phyloP scores from a whole-genome alignment of 2,888 invertebrate species.

The Mimas tiliae region DNA sequence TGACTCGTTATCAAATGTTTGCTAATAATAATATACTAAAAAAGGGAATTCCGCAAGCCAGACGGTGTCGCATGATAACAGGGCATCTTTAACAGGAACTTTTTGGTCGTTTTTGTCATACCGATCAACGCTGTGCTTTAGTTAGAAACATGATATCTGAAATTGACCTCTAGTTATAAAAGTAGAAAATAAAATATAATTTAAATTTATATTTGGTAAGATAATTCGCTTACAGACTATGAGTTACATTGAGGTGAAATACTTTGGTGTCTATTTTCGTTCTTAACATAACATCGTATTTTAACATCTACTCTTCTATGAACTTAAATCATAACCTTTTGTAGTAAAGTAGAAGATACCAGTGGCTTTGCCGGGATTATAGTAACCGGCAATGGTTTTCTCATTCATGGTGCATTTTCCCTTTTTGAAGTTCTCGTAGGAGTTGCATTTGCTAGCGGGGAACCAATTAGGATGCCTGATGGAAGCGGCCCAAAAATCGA shows the following conservation, averaged over 20 bases:
- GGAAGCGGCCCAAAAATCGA: constrained; percentile 67
- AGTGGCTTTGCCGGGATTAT: constrained; percentile 69
- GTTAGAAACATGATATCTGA: too few relatives aligned
- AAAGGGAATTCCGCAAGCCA: not conserved
- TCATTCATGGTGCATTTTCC: constrained; percentile 59
- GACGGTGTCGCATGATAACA: not conserved
- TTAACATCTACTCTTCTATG: constrained; percentile 46
- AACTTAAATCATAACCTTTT: constrained; percentile 49
- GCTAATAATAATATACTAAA: not conserved
- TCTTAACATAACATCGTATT: too few relatives aligned
- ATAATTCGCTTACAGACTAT: not conserved
- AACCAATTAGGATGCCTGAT: constrained; percentile 63
- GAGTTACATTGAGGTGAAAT: constrained; percentile 11
- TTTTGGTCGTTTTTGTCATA: not conserved
- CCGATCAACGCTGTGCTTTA: not conserved
- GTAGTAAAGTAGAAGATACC: constrained; percentile 73
- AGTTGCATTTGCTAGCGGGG: constrained; percentile 65
- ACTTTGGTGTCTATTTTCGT: constrained; percentile 14
- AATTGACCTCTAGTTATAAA: not conserved
- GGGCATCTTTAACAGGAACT: not conserved
- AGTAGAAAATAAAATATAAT: constrained; percentile 29
- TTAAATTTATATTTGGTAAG: not conserved
- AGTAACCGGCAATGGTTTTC: constrained; percentile 65
- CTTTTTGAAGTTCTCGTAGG: constrained; percentile 60
- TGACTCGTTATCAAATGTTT: not conserved